A percentile compares a stretch with the other conserved stretches of the same genome.
phyloP scores from a whole-genome alignment of 2,888 invertebrate species.

The Pherbina coryleti region DNA sequence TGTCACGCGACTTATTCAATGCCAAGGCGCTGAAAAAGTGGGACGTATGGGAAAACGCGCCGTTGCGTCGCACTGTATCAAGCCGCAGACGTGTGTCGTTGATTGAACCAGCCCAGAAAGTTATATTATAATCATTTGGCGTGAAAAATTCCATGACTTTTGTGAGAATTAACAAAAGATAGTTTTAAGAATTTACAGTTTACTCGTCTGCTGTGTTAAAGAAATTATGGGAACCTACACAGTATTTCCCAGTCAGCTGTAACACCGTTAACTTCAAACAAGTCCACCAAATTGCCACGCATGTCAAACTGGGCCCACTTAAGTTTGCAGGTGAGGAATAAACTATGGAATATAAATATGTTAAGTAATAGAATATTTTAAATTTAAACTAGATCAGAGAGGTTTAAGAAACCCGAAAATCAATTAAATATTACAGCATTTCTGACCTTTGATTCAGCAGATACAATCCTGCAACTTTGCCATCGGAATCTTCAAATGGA shows the following conservation, averaged over 20 bases:
- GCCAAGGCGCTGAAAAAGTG: conserved; percentile 73
- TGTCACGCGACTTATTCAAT: conserved; percentile 76
- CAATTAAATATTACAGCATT: too few relatives aligned
- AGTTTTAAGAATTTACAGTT: neutral
- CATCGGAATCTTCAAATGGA: conserved; percentile 78
- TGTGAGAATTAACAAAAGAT: neutral
- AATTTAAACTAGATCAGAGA: neutral
- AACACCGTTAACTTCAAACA: conserved; percentile 73
- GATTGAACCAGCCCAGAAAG: conserved; percentile 86
- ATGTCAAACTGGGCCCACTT: conserved; percentile 85
- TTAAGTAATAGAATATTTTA: neutral
- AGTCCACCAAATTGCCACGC: conserved; percentile 79
- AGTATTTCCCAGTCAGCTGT: conserved; percentile 80
- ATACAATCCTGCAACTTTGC: conserved; percentile 75
- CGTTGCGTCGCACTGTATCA: conserved; percentile 71
- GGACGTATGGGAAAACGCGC: conserved; percentile 53
- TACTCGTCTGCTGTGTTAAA: neutral
- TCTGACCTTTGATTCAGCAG: conserved; percentile 75
- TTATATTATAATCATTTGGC: conserved; percentile 77
- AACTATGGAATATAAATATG: conserved; percentile 59
- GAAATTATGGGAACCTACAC: conserved; percentile 70
- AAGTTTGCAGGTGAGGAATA: conserved; percentile 82
- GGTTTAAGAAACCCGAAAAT: too few relatives aligned
- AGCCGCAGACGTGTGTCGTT: conserved; percentile 81
- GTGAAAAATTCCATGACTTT: conserved; percentile 80